Base-by-base conservation (phyloP, 1,140 invertebrate species). In the Drosophila aff. region DNA sequence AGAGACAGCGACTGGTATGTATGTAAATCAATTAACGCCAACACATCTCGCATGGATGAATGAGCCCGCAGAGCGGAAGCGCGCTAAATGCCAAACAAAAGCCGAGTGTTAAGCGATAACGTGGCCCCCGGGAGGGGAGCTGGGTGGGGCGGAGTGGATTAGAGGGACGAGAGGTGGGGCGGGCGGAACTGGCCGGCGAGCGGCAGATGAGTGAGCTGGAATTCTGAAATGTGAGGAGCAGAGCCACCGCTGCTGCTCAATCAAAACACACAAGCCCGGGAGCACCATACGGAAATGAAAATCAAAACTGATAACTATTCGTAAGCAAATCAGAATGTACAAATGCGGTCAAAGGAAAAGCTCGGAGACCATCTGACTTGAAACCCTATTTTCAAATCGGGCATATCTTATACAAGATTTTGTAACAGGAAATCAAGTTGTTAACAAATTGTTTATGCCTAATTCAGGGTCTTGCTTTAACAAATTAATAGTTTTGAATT, bases 11-110 rank as follows among this genome's bases (percentile, higher is more conserved):
- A 44, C 13, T 13, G 57, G 36, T 26, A 64, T 55, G 40, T 74
- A 73, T 62, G 76, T 63, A 71, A 79, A 64, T 79, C 76, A 79
- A 79, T 79, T 79, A 78, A 73, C 76, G 59, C 76, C 53, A 61
- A 44, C 50, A 55, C 36, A 57, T 55, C 60, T 57, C 41, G 18
- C 44, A 28, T 53, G 68, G 46, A 55, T 84, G 58, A 79, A 79
- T 62, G 53, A 66, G 55, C 71, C 67, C 67, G 81, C 74, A 72
- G 66, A 87, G 73, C 83, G 83, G 83, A 87, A 87, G 84, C 50
- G 77, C 61, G 79, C 72, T 79, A 84, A 77, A 67, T 82, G 79
- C 44, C 76, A 46, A 79, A 80, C 76, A 79, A 83, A 65, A 60
- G 75, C 65, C 60, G 65, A 73, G 80, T 79, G 77, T 78, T 80